Conservation (phyloP, 2,113 vertebrate genomes). For the Ageneiosus marmoratus region DNA sequence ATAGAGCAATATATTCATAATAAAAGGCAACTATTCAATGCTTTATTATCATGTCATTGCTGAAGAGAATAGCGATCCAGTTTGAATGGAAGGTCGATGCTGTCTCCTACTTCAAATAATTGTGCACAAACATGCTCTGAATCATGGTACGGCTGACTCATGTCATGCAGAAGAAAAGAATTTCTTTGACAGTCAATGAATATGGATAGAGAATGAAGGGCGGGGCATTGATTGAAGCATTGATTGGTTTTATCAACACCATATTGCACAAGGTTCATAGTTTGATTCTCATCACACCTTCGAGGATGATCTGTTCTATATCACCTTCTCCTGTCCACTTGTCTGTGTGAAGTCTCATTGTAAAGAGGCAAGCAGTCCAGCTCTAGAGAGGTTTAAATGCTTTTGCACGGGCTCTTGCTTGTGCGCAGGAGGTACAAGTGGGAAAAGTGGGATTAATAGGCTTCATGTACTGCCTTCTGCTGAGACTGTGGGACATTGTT, state of each 20-base stretch:
- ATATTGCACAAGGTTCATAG: too few species aligned
- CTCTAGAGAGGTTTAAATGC: not conserved
- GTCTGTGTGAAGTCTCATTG: not conserved
- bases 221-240: not conserved
- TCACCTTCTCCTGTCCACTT: not conserved
- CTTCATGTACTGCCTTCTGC: constrained; percentile 11
- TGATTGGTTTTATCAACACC: not conserved
- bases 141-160: not conserved
- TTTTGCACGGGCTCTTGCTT: constrained; percentile 16
- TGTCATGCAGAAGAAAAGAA: not conserved
- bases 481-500: not conserved
- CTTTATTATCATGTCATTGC: not conserved
- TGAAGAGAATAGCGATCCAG: not conserved
- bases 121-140: constrained; percentile 4
- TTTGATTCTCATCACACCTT: too few species aligned
- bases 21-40: not conserved
- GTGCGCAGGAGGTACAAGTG: not conserved
- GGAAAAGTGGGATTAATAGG: constrained; percentile 32
- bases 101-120: not conserved
- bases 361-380: constrained; percentile 1
- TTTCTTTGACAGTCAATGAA: not conserved
- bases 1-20: not conserved
- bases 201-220: not conserved
- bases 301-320: not conserved
- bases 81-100: not conserved